phyloP scores from a whole-genome alignment of 2,797 vertebrate genomes.

The Hyperoplus immaculatus region DNA sequence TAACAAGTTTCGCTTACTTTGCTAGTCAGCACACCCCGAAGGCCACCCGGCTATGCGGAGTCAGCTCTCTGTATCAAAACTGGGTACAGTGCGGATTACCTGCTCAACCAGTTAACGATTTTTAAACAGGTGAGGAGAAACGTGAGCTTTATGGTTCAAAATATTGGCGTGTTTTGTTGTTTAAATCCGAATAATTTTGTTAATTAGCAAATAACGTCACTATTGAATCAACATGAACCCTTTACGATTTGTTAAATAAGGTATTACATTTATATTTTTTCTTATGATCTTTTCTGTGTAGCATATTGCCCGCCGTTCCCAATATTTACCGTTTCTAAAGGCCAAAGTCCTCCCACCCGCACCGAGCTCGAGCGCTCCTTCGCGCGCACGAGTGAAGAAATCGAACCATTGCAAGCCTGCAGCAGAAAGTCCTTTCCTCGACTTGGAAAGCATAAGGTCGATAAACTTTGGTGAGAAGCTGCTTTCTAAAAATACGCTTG shows the following conservation, averaged over 20 bases:
- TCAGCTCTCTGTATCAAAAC: background rate
- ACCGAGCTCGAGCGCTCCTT: background rate
- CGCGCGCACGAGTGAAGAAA: background rate
- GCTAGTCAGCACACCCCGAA: background rate
- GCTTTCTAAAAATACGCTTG: background rate
- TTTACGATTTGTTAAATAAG: too few species aligned
- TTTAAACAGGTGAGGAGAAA: background rate
- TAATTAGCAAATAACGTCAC: background rate
- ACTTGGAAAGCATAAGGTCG: constrained; percentile 5
- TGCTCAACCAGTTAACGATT: accelerated
- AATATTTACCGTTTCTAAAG: background rate
- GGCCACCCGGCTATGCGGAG: background rate
- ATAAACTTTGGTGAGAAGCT: background rate
- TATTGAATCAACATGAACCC: too few species aligned
- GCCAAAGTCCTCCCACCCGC: too few species aligned
- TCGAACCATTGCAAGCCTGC: background rate
- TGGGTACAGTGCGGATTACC: background rate
- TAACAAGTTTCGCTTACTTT: background rate
- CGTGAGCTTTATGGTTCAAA: too few species aligned
- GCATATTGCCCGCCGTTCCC: background rate
- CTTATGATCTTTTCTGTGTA: too few species aligned
- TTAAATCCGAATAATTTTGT: background rate
- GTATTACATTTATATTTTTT: too few species aligned
- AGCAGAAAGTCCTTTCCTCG: background rate
- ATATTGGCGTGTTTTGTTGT: background rate